Percentiles rank a stretch among this genome's conserved stretches.
Evolutionary conservation across 2,113 vertebrate genomes (phyloP).

Genomic region (Grallaria varia): DNA sequence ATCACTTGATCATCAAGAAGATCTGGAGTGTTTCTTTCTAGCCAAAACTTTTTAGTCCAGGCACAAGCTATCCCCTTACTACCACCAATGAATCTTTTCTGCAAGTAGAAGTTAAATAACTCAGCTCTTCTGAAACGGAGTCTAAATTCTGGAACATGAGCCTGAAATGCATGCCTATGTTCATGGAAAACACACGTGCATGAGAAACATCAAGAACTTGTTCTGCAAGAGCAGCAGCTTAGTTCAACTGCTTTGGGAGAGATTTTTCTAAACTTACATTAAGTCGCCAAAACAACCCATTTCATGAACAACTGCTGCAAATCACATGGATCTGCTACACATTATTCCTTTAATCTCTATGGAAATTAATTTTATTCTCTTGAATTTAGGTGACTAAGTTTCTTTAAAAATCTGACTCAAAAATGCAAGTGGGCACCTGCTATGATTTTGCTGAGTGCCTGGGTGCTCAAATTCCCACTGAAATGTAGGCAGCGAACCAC

Average conservation of each 20-base stretch:
- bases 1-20: not conserved
- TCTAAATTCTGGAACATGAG: not conserved
- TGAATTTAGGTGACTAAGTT: not conserved
- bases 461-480: not conserved
- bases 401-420: slow-evolving; percentile 1
- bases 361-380: not conserved
- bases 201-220: not conserved
- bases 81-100: not conserved
- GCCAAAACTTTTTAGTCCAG: not conserved
- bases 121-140: not conserved
- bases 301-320: not conserved
- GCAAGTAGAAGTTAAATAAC: not conserved
- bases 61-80: not conserved
- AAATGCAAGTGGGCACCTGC: not conserved
- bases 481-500: not conserved
- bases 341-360: not conserved
- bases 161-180: slow-evolving; percentile 29
- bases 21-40: not conserved
- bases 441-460: not conserved
- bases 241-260: slow-evolving; percentile 7
- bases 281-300: not conserved
- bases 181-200: slow-evolving; percentile 36
- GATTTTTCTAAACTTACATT: not conserved
- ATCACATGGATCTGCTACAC: not conserved
- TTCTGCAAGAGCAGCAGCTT: slow-evolving; percentile 12